Percentiles rank a stretch among this genome's conserved stretches.
Evolutionary conservation across 1,140 invertebrate species (phyloP).

Genomic region (Drosophila novamexicana): DNA sequence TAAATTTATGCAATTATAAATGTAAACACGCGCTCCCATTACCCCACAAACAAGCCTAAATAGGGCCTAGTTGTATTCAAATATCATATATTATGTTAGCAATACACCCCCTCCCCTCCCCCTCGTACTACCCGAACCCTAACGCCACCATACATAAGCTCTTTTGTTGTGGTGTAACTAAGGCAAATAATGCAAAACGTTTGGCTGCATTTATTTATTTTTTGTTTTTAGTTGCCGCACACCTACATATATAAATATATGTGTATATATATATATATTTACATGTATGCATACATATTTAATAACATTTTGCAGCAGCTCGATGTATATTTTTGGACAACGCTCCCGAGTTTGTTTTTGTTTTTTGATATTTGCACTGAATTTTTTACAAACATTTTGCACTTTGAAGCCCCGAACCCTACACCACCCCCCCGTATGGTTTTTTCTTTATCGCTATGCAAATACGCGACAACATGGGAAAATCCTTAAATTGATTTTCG

Average conservation of each 20-base stretch:
- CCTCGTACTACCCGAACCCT: not conserved
- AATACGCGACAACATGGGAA: slow-evolving; percentile 53
- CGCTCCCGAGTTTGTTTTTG: slow-evolving; percentile 52
- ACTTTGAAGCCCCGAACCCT: slow-evolving; percentile 51
- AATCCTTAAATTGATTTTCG: slow-evolving; percentile 81
- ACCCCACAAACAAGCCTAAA: slow-evolving; percentile 26
- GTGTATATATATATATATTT: slow-evolving; percentile 46
- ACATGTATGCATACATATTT: slow-evolving; percentile 72
- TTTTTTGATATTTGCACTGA: slow-evolving; percentile 46
- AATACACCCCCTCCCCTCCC: not conserved
- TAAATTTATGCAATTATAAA: slow-evolving; percentile 81
- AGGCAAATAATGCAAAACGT: slow-evolving; percentile 73
- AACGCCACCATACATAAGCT: not conserved
- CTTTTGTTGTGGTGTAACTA: slow-evolving; percentile 41
- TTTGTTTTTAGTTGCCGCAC: slow-evolving; percentile 19
- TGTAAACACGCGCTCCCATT: slow-evolving; percentile 54
- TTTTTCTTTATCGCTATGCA: slow-evolving; percentile 62
- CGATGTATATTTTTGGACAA: slow-evolving; percentile 64
- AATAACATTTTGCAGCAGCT: slow-evolving; percentile 71
- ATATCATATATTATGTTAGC: slow-evolving; percentile 30
- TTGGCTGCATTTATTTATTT: slow-evolving; percentile 61
- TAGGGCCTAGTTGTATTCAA: slow-evolving; percentile 15
- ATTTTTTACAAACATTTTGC: slow-evolving; percentile 60
- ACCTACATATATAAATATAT: slow-evolving; percentile 15
- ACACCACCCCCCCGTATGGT: slow-evolving; percentile 23